Conservation (phyloP, 1,140 invertebrate genomes). For the Euschistus heros region DNA sequence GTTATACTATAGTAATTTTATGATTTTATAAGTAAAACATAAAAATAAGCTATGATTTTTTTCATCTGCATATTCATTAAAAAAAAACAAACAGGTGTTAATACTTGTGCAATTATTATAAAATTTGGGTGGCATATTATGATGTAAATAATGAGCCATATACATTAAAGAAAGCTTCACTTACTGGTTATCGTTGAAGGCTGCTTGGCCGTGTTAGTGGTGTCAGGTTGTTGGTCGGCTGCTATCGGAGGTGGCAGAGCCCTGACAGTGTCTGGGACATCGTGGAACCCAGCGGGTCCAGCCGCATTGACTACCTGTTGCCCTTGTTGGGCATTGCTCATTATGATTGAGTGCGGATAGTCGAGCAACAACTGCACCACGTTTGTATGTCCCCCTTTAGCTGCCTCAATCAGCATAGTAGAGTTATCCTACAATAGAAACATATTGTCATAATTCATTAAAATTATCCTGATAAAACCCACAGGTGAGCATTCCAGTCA, state of each 20-base stretch:
- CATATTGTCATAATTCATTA: too few relatives aligned
- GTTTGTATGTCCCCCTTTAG: conserved; percentile 90
- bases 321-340: conserved; percentile 32
- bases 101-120: too few relatives aligned
- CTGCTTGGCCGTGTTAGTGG: neutral
- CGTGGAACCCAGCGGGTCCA: conserved; percentile 35
- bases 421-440: conserved; percentile 70
- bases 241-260: conserved; percentile 31
- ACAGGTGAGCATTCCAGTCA: too few relatives aligned
- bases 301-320: neutral
- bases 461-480: too few relatives aligned
- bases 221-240: neutral
- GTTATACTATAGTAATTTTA: too few relatives aligned
- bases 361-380: conserved; percentile 91
- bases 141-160: neutral
- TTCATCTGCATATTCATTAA: too few relatives aligned
- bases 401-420: conserved; percentile 96
- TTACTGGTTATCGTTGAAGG: conserved; percentile 1
- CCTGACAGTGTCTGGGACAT: conserved; percentile 43
- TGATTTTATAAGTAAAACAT: too few relatives aligned
- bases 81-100: too few relatives aligned
- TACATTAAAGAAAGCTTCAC: neutral
- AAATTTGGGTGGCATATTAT: neutral
- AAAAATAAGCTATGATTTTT: too few relatives aligned
- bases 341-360: conserved; percentile 76